Evolutionary conservation across 1,140 invertebrate genomes (phyloP).

Genomic region (Drosophila mojavensis): DNA sequence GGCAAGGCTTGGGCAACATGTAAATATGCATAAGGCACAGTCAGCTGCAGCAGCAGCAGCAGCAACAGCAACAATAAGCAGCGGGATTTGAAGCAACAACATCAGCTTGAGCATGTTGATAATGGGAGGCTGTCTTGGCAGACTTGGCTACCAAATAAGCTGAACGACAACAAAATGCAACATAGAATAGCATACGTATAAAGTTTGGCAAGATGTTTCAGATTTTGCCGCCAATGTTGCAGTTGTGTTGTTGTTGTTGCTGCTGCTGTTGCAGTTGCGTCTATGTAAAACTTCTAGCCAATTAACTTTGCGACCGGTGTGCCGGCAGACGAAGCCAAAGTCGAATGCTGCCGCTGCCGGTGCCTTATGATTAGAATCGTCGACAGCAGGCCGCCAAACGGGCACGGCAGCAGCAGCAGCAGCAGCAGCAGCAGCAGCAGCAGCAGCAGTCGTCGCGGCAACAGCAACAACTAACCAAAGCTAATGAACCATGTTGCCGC

Average conservation of each 20-base stretch:
- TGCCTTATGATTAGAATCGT: slow-evolving; percentile 81
- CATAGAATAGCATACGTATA: slow-evolving; percentile 34
- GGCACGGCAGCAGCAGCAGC: slow-evolving; percentile 42
- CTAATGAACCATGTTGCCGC: slow-evolving; percentile 81
- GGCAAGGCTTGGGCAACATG: slow-evolving; percentile 43
- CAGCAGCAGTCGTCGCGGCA: slow-evolving; percentile 37
- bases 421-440: slow-evolving; percentile 44
- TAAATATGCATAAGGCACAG: slow-evolving; percentile 66
- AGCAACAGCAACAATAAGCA: slow-evolving; percentile 27
- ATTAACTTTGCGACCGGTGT: slow-evolving; percentile 63
- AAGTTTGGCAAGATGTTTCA: slow-evolving; percentile 33
- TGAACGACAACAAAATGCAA: slow-evolving; percentile 33
- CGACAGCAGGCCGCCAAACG: slow-evolving; percentile 68
- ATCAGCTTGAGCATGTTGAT: slow-evolving; percentile 55
- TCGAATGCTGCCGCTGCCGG: slow-evolving; percentile 29
- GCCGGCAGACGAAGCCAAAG: slow-evolving; percentile 33
- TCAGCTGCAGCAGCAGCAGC: slow-evolving; percentile 8
- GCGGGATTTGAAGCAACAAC: slow-evolving; percentile 56
- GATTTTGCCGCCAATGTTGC: slow-evolving; percentile 62
- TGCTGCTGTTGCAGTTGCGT: slow-evolving; percentile 40
- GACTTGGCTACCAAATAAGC: slow-evolving; percentile 64
- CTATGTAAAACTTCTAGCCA: slow-evolving; percentile 81
- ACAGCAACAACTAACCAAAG: slow-evolving; percentile 70
- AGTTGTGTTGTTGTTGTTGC: slow-evolving; percentile 2
- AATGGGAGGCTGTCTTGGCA: slow-evolving; percentile 39